Evolutionary conservation across 2,888 invertebrate genomes (phyloP), one percentile per base, ranked within the genome.

Genomic region (Clusia tigrina): DNA sequence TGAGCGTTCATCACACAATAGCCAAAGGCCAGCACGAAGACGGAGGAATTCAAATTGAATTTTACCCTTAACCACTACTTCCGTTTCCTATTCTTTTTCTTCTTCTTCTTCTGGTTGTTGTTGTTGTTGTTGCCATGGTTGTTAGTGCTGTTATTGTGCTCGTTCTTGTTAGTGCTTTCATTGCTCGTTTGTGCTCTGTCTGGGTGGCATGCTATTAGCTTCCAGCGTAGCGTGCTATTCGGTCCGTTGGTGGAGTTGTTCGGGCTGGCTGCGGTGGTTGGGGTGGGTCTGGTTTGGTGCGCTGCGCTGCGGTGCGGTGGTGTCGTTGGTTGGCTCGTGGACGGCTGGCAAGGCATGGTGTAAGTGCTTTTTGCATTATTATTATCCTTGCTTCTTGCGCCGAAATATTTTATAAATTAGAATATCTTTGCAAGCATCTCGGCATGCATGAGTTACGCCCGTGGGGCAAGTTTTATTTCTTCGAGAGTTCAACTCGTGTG

Each of bases 1-100:
- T 3, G 3, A 42, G 42, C 42, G n/a, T 10, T n/a, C 15, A 6
- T 15, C 42, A 42, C 42, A 42, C 42, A 42, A 42, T 42, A 42
- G 42, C 42, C 42, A 42, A 42, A 42, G 42, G 42, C 42, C 42
- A 42, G n/a, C 42, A 42, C n/a, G 42, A 42, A 42, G n/a, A 15
- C n/a, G n/a, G n/a, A n/a, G n/a, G n/a, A n/a, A n/a, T 12, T 17
- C 42, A 42, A 42, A 42, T 42, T 42, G 42, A 42, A 42, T 42
- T 42, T 42, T 42, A 42, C 42, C 42, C 6, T 9, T 12, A 6
- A 32, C 32, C n/a, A 15, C 42, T 17, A n/a, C n/a, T 42, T 42
- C 42, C 42, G 9, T 6, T 42, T 42, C n/a, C n/a, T 32, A 32
- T 32, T 32, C 12, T 32, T 32, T 12, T 12, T 32, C 6, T 12